Percentiles rank a stretch among this genome's conserved stretches.
phyloP scores from a whole-genome alignment of 2,797 vertebrate genomes.

The Spheniscus humboldti region DNA sequence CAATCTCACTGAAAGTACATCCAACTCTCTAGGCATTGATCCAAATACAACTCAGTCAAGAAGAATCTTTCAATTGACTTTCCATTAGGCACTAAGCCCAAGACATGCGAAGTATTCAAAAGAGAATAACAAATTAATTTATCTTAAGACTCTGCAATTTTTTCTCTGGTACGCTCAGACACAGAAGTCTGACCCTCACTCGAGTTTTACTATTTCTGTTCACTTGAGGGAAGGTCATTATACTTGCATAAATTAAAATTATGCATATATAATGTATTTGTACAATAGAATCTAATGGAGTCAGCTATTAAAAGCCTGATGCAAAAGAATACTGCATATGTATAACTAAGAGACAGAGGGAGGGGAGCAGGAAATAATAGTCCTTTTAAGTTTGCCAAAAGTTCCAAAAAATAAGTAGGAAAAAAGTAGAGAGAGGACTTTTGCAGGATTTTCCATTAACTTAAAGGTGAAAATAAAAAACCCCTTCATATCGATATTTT shows the following conservation, averaged over 20 bases:
- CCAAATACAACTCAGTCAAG: conserved; percentile 15
- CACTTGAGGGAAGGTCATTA: not conserved
- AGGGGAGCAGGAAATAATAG: not conserved
- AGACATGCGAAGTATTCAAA: not conserved
- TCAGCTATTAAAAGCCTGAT: not conserved
- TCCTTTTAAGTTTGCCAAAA: not conserved
- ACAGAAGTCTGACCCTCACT: not conserved
- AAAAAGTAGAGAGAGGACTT: not conserved
- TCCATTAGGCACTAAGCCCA: not conserved
- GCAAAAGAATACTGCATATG: not conserved
- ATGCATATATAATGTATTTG: not conserved
- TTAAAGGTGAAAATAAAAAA: not conserved
- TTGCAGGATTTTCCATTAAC: not conserved
- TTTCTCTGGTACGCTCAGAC: not conserved
- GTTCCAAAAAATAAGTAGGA: not conserved
- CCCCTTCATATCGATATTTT: not conserved
- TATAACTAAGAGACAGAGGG: not conserved
- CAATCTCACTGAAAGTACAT: not conserved
- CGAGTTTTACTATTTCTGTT: not conserved
- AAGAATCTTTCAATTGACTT: conserved; percentile 22
- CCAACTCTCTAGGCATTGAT: not conserved
- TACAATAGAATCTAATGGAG: not conserved
- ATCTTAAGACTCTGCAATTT: not conserved
- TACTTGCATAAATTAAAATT: not conserved
- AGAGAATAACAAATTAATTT: not conserved